Percentiles rank a stretch among this genome's conserved stretches.
phyloP scores from a whole-genome alignment of 2,888 invertebrate species.

The Apotomis turbidana region DNA sequence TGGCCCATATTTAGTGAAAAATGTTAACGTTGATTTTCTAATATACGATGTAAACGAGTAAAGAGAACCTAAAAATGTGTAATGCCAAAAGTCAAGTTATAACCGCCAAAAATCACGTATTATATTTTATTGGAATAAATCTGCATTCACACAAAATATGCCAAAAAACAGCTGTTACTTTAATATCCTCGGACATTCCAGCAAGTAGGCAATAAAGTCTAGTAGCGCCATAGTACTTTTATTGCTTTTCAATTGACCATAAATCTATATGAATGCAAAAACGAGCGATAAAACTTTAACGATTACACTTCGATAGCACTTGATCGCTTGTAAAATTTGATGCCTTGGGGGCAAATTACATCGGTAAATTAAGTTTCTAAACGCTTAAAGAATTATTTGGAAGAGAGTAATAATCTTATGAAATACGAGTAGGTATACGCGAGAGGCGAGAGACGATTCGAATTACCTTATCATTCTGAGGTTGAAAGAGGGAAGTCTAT shows the following conservation, averaged over 20 bases:
- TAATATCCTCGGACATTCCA: constrained; percentile 23
- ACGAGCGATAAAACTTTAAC: constrained; percentile 50
- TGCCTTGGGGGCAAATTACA: constrained; percentile 31
- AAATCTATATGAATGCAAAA: constrained; percentile 56
- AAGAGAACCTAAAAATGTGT: no score
- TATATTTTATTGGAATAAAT: background rate
- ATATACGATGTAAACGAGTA: no score
- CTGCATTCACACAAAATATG: background rate
- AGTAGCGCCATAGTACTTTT: constrained; percentile 52
- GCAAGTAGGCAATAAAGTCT: constrained; percentile 35
- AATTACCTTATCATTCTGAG: background rate
- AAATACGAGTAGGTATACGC: background rate
- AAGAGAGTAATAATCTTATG: background rate
- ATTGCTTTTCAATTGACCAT: constrained; percentile 57
- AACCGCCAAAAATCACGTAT: background rate
- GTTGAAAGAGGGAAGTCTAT: background rate
- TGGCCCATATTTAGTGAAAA: no score
- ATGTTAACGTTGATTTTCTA: no score
- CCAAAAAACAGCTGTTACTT: constrained; percentile 23
- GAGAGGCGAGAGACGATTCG: background rate
- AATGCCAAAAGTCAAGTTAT: no score
- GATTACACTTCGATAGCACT: constrained; percentile 40
- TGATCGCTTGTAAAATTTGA: constrained; percentile 42
- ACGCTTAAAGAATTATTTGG: constrained; percentile 20
- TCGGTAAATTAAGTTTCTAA: constrained; percentile 18